These are phyloP conservation scores for Cichladusa arquata DNA, from an alignment of 2,113 vertebrate species.

Conservation along the genomic window DNA sequence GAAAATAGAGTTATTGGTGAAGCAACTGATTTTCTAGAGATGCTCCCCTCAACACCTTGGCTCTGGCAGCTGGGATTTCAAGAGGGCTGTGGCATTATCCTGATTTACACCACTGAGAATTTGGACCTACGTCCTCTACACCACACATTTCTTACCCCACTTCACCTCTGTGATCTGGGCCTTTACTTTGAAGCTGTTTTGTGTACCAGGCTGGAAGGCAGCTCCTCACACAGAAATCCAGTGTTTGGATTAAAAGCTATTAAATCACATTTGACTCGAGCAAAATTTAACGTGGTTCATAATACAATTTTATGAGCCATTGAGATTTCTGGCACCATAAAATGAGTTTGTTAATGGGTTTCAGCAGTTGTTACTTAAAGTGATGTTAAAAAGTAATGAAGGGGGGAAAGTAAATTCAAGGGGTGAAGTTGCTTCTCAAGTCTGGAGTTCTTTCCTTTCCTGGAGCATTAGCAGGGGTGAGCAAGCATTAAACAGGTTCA, in stretches of 20 bases:
- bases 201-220: not conserved
- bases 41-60: not conserved
- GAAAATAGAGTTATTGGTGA: not conserved
- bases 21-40: not conserved
- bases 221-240: not conserved
- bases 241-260: conserved; percentile 48
- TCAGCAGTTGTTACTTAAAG: conserved; percentile 60
- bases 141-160: not conserved
- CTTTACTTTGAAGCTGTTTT: conserved; percentile 24
- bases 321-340: conserved; percentile 63
- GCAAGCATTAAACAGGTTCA: conserved; percentile 41
- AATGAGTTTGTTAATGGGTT: conserved; percentile 60
- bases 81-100: not conserved
- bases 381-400: conserved; percentile 45
- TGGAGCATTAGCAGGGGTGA: not conserved
- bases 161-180: not conserved
- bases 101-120: not conserved
- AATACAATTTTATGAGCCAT: conserved; percentile 55
- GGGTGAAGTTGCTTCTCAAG: conserved; percentile 22
- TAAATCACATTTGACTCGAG: conserved; percentile 40
- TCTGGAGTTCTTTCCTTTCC: not conserved
- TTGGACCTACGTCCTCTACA: not conserved
- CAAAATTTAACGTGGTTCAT: conserved; percentile 47
- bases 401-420: conserved; percentile 4
- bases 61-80: not conserved